Conservation (phyloP, 30 jellyfish, hydroid and myxozoan species). For the Rhopilema esculentum region DNA sequence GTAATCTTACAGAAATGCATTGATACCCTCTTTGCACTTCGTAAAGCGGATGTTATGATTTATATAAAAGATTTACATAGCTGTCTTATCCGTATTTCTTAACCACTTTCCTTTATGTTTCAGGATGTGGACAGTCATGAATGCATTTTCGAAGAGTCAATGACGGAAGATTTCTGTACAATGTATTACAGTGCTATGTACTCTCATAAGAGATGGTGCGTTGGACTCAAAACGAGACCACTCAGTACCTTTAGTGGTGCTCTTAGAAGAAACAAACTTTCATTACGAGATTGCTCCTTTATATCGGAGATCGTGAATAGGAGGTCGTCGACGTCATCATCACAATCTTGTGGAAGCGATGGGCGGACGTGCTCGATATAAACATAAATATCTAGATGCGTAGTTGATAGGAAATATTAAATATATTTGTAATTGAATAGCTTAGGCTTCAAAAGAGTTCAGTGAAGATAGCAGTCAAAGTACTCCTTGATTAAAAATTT, state of each 20-base stretch:
- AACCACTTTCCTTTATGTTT: slow-evolving; percentile 1
- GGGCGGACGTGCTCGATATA: slow-evolving; percentile 68
- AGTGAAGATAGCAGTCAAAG: not conserved
- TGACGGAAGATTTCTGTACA: slow-evolving; percentile 91
- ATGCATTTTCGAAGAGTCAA: slow-evolving; percentile 93
- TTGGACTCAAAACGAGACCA: slow-evolving; percentile 90
- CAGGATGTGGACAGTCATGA: slow-evolving; percentile 98
- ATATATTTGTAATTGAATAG: not conserved
- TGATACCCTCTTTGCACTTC: not conserved
- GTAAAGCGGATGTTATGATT: not conserved
- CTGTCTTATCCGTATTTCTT: not conserved
- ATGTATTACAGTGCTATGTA: slow-evolving; percentile 97
- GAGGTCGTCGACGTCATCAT: slow-evolving; percentile 91
- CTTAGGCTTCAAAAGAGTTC: not conserved
- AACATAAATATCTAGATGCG: not conserved
- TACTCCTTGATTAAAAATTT: not conserved
- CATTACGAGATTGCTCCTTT: slow-evolving; percentile 91
- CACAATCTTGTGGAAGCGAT: slow-evolving; percentile 85
- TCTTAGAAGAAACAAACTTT: slow-evolving; percentile 79
- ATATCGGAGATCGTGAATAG: slow-evolving; percentile 90
- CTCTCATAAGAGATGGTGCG: slow-evolving; percentile 89
- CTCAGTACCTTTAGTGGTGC: slow-evolving; percentile 78
- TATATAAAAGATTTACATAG: not conserved
- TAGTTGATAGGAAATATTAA: not conserved
- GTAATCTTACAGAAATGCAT: not conserved